Percentiles rank a stretch among this genome's conserved stretches.
Conservation (phyloP, 2,113 vertebrate species). For the Electrona antarctica region DNA sequence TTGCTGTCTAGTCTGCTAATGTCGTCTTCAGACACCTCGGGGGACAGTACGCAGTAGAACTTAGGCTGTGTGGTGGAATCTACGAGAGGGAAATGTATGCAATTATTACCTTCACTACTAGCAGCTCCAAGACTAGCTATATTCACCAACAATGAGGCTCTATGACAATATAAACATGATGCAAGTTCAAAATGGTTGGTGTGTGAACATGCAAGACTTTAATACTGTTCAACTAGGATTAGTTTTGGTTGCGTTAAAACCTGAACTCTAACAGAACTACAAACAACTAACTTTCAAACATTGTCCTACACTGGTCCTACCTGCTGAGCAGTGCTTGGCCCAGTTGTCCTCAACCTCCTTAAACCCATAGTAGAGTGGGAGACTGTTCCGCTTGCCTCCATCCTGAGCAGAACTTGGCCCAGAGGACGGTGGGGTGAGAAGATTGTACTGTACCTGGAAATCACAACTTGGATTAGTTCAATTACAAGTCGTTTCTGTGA, state of each 20-base stretch:
- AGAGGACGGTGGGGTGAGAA: constrained; percentile 89
- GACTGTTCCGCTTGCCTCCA: constrained; percentile 70
- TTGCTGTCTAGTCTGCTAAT: constrained; percentile 87
- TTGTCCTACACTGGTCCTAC: constrained; percentile 65
- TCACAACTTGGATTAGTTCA: not conserved
- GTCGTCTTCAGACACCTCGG: constrained; percentile 93
- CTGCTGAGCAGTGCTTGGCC: constrained; percentile 92
- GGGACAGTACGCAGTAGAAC: constrained; percentile 95
- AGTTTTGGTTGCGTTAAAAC: too few species aligned
- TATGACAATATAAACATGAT: too few species aligned
- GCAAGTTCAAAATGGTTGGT: too few species aligned
- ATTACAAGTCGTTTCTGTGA: too few species aligned
- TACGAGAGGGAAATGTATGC: constrained; percentile 52
- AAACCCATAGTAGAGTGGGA: constrained; percentile 92
- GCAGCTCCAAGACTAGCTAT: too few species aligned
- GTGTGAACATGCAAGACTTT: too few species aligned
- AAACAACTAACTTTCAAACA: too few species aligned
- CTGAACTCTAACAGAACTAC: too few species aligned
- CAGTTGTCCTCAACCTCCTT: constrained; percentile 99
- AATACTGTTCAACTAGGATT: too few species aligned
- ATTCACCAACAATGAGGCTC: too few species aligned
- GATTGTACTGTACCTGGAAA: constrained; percentile 92
- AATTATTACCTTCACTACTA: not conserved
- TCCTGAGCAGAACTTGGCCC: constrained; percentile 85
- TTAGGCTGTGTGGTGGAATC: constrained; percentile 90